Conservation (phyloP, 2,888 invertebrate species). For the Ornithoptera priamus region DNA sequence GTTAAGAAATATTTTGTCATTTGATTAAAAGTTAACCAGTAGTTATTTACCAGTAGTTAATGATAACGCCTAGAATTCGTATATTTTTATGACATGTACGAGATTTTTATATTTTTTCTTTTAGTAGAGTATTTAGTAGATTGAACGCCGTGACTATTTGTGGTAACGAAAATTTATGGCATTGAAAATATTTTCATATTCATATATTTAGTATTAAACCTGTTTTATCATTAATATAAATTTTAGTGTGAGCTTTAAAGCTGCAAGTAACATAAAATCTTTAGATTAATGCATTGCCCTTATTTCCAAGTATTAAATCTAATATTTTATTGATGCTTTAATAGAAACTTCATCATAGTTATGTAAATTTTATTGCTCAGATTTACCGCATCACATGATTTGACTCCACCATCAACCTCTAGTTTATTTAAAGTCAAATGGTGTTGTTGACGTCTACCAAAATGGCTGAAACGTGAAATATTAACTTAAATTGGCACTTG, state of each 20-base stretch:
- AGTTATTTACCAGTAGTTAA: no score
- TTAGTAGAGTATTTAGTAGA: no score
- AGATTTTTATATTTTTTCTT: no score
- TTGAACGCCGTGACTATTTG: no score
- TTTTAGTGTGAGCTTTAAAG: neutral
- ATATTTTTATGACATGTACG: no score
- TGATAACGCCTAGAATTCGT: no score
- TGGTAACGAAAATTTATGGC: no score
- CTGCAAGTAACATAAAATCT: no score
- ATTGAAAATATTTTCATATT: no score
- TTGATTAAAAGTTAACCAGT: no score
- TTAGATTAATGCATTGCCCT: neutral
- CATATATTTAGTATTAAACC: no score
- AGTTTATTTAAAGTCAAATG: slow-evolving; percentile 9
- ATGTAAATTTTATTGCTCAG: slow-evolving; percentile 15
- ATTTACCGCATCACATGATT: slow-evolving; percentile 6
- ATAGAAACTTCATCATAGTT: slow-evolving; percentile 6
- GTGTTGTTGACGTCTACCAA: neutral
- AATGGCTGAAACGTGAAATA: neutral
- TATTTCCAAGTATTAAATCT: neutral
- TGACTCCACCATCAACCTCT: slow-evolving; percentile 3
- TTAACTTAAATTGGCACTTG: neutral
- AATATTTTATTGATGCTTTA: slow-evolving; percentile 9
- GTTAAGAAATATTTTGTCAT: no score
- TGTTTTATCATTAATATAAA: neutral